A percentile compares a stretch with the other conserved stretches of the same genome.
These are phyloP conservation scores for Anniella stebbinsi DNA, from an alignment of 2,797 vertebrate genomes.

Conservation along the genomic window DNA sequence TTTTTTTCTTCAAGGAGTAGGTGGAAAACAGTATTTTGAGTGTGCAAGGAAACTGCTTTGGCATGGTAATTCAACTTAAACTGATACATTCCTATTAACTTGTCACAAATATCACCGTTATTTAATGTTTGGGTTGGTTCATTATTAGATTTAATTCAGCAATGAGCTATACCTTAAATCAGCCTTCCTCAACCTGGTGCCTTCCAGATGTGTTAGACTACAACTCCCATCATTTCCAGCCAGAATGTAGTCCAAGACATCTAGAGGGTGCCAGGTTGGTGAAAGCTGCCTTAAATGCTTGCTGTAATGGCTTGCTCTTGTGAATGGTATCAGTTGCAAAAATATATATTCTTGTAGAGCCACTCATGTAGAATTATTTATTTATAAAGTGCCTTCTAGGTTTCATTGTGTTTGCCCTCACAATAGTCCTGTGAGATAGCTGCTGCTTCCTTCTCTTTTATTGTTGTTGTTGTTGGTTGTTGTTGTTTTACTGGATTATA, in stretches of 20 bases:
- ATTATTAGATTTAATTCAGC: neutral
- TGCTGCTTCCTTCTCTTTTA: neutral
- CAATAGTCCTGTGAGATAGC: neutral
- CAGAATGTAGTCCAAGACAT: too few relatives aligned
- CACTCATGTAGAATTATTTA: neutral
- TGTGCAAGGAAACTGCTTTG: neutral
- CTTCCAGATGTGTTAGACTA: too few relatives aligned
- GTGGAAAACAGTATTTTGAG: neutral
- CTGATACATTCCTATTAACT: neutral
- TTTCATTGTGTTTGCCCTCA: neutral
- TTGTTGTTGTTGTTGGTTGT: neutral
- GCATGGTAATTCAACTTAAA: neutral
- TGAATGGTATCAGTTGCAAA: neutral
- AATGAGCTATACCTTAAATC: neutral
- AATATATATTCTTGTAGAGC: neutral
- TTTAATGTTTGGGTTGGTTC: neutral
- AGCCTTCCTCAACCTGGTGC: neutral
- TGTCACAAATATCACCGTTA: neutral
- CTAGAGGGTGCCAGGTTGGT: too few relatives aligned
- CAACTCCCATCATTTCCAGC: too few relatives aligned
- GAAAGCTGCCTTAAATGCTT: too few relatives aligned
- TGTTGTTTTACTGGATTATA: neutral
- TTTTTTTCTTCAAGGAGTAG: neutral
- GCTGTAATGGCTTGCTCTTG: neutral
- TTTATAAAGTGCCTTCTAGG: neutral